Percentiles rank a stretch among this genome's conserved stretches.
Evolutionary conservation across 2,113 vertebrate genomes (phyloP).

Genomic region (Parus major): DNA sequence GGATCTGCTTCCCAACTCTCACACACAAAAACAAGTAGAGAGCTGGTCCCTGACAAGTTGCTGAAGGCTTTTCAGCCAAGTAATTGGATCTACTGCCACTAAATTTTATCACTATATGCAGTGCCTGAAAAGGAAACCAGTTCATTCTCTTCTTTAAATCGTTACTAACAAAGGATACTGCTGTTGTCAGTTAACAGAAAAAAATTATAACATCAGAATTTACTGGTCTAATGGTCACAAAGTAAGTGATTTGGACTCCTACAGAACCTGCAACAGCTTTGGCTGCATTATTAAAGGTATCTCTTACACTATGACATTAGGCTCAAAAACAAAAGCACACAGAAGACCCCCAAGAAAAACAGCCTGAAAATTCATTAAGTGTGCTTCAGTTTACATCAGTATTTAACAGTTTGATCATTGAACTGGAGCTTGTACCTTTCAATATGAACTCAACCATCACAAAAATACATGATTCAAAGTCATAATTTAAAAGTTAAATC

Average conservation of each 20-base stretch:
- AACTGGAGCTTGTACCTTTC: not conserved
- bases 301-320: not conserved
- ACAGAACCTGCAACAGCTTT: not conserved
- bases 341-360: not conserved
- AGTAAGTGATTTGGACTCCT: not conserved
- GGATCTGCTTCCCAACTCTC: not conserved
- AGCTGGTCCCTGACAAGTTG: accelerated
- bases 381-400: not conserved
- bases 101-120: not conserved
- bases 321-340: not conserved
- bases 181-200: not conserved
- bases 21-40: not conserved
- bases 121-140: not conserved
- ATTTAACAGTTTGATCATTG: not conserved
- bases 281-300: not conserved
- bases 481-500: not conserved
- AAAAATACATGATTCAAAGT: not conserved
- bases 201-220: not conserved
- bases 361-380: not conserved
- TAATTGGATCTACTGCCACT: not conserved
- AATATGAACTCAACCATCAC: not conserved
- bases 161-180: not conserved
- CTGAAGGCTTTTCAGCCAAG: not conserved
- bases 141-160: not conserved
- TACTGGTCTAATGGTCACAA: not conserved